Percentiles rank a stretch among this genome's conserved stretches.
phyloP scores from a whole-genome alignment of 37 sponge, comb jelly and placozoan genomes.

The Ianthella basta region DNA sequence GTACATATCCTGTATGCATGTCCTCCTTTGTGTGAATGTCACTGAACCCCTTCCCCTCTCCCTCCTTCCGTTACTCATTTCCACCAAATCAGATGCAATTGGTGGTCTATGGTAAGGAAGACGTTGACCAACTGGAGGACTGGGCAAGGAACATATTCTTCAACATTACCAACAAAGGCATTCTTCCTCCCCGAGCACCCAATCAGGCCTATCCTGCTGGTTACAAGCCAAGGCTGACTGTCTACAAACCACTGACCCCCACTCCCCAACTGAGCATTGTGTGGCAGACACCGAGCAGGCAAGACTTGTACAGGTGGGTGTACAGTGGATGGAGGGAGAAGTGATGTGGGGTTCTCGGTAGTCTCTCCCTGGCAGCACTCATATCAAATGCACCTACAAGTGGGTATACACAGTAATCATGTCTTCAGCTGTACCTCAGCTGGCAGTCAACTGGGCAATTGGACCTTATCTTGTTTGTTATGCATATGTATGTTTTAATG shows the following conservation, averaged over 20 bases:
- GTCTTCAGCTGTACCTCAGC: too few relatives aligned
- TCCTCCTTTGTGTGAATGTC: background rate
- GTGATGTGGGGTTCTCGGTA: too few relatives aligned
- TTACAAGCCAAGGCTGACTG: conserved; percentile 41
- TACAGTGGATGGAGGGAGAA: too few relatives aligned
- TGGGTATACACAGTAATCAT: too few relatives aligned
- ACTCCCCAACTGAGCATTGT: background rate
- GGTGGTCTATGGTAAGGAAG: conserved; percentile 78
- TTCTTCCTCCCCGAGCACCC: conserved; percentile 27
- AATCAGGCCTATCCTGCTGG: conserved; percentile 36
- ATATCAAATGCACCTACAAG: too few relatives aligned
- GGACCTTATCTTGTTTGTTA: too few relatives aligned
- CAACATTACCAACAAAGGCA: conserved; percentile 62
- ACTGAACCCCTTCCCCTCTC: background rate
- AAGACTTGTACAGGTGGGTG: too few relatives aligned
- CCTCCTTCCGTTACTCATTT: conserved; percentile 4
- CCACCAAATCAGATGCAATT: conserved; percentile 74
- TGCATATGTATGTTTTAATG: too few relatives aligned
- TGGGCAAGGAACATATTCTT: conserved; percentile 63
- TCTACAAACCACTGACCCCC: conserved; percentile 52
- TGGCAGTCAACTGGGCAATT: too few relatives aligned
- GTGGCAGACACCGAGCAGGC: too few relatives aligned
- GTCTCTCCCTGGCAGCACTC: too few relatives aligned
- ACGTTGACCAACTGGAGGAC: conserved; percentile 42
- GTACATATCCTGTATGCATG: too few relatives aligned